Base-by-base conservation (phyloP, 2,888 invertebrate species). In the Kryphioiulus occultus region DNA sequence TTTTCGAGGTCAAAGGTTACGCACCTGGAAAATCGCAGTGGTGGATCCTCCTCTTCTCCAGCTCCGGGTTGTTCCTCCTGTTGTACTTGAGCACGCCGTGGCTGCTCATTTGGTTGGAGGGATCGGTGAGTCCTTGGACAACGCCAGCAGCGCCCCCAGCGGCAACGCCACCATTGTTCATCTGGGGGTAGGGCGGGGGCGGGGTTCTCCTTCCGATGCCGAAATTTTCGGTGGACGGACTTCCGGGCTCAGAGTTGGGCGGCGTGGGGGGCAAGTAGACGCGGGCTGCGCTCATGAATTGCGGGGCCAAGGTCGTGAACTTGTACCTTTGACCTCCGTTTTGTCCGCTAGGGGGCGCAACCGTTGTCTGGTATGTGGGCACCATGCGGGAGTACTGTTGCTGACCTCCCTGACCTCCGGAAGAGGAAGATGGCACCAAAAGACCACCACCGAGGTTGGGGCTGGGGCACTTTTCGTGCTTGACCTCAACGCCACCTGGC, bases 1-100 rank as follows among this genome's bases (percentile, higher is more conserved):
- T n/a, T n/a, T n/a, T n/a, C n/a, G n/a, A n/a, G n/a, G n/a, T n/a
- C n/a, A n/a, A n/a, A n/a, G n/a, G n/a, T n/a, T 32, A 84, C 87
- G 84, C 44, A 84, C 87, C 87, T 22, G 84, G 84, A 87, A 44
- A 87, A 44, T 87, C 87, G 22, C 99, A 99, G 93, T 97, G 98
- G 92, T 99, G 98, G 91, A 98, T 98, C 91, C 99, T 93, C 90
- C 98, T 93, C 92, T 98, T 98, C 92, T 99, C 98, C 90, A 99
- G 93, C 92, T 99, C 98, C 0, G 98, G 98, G 93, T 99, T 99
- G 93, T 98, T 98, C 47, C 87, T 39, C n/a, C 87, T n/a, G 39
- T 87, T 87, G 85, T 87, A 87, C 47, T 87, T 87, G 19, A 84
- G 44, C 17, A 93, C 90, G 90, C 92, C 90, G 89, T 92, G 35